Evolutionary conservation across 2,113 vertebrate genomes (phyloP).

Genomic region (Hipposideros armiger): DNA sequence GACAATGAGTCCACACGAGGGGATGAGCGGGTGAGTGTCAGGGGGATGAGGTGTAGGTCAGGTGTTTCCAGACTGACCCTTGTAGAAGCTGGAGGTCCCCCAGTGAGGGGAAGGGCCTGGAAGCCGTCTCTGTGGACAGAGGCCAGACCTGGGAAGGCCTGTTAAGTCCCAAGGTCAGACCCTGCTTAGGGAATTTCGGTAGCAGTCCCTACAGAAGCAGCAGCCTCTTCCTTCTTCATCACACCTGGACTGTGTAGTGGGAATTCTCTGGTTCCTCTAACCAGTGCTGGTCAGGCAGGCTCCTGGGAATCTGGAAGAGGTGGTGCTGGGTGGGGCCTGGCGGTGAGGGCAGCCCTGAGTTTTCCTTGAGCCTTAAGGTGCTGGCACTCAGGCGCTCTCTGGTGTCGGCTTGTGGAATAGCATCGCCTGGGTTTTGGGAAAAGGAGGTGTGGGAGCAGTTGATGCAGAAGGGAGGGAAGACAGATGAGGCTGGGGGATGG

Average conservation of each 20-base stretch:
- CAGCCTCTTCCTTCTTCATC: not conserved
- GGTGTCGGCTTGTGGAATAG: not conserved
- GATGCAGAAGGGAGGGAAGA: not conserved
- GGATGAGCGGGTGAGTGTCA: constrained; percentile 91
- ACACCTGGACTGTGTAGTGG: not conserved
- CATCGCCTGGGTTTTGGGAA: not conserved
- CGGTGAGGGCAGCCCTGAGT: not conserved
- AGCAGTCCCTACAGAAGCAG: not conserved
- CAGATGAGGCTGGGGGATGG: not conserved
- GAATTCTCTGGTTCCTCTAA: not conserved
- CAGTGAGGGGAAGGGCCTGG: no score
- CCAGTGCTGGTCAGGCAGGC: not conserved
- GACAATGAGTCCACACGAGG: constrained; percentile 96
- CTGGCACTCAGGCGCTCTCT: not conserved
- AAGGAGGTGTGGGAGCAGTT: not conserved
- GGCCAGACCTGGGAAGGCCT: not conserved
- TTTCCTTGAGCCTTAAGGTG: not conserved
- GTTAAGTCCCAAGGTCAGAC: not conserved
- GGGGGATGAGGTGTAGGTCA: not conserved
- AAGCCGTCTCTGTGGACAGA: not conserved
- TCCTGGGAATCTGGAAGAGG: not conserved
- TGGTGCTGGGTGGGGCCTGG: not conserved
- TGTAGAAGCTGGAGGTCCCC: not conserved
- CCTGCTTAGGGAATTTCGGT: not conserved
- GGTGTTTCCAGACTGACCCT: not conserved